phyloP scores from a whole-genome alignment of 1,140 invertebrate genomes.

The Brachionus calyciflorus region DNA sequence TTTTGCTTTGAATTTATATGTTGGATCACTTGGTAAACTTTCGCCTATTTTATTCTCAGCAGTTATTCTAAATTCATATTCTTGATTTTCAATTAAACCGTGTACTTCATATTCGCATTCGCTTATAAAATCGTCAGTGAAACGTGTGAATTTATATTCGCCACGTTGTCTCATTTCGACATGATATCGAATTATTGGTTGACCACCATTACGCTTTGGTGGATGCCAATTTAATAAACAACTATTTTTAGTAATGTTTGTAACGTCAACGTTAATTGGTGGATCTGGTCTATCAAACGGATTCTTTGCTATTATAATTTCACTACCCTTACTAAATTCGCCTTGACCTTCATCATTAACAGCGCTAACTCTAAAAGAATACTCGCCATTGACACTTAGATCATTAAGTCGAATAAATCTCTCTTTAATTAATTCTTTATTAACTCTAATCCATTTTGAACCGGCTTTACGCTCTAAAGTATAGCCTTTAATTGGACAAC shows the following conservation, averaged over 20 bases:
- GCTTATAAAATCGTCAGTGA: conserved; percentile 85
- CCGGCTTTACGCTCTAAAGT: conserved; percentile 72
- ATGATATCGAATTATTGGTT: conserved; percentile 69
- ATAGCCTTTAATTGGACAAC: conserved; percentile 74
- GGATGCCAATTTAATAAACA: conserved; percentile 80
- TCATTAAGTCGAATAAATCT: conserved; percentile 12
- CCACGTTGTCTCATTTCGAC: conserved; percentile 69
- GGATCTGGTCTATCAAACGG: conserved; percentile 84
- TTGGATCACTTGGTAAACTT: conserved; percentile 53
- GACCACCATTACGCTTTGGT: conserved; percentile 10
- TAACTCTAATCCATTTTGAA: conserved; percentile 66
- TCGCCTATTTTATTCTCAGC: conserved; percentile 52
- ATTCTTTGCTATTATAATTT: conserved; percentile 90
- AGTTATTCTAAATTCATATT: conserved; percentile 55
- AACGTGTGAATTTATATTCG: conserved; percentile 86
- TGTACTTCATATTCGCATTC: conserved; percentile 88
- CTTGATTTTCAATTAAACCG: conserved; percentile 51
- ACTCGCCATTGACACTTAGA: conserved; percentile 57
- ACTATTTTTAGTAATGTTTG: conserved; percentile 63
- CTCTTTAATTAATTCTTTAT: conserved; percentile 58
- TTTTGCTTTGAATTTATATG: conserved; percentile 46
- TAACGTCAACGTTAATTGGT: conserved; percentile 86
- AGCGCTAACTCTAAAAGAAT: conserved; percentile 92
- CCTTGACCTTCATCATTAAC: conserved; percentile 90
- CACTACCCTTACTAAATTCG: conserved; percentile 77